Evolutionary conservation across 92 coral and sea anemone species (phyloP), one percentile per base, ranked within the genome.

Genomic region (Porites divaricata): DNA sequence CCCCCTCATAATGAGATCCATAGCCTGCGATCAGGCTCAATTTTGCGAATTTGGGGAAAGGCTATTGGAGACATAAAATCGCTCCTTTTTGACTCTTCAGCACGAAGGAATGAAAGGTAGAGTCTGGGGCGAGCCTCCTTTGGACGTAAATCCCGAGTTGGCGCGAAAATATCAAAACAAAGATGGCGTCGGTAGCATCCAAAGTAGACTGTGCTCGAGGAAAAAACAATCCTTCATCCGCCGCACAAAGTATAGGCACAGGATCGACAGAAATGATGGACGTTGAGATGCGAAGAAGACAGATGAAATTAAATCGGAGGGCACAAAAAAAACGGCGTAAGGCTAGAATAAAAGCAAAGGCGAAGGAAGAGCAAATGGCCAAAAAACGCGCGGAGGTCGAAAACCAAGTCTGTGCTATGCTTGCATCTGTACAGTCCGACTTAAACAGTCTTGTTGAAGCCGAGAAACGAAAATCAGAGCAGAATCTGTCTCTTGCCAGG

Each of bases 401-500:
- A 28, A 76, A 76, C 22, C 65, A 16, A 13, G 45, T 76, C 80
- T 5, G 5, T 28, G 69, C 8, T 8, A 35, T 41, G 56, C 49
- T 62, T 28, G 35, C 56, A 17, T 14, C 41, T n/a, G 64, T 59
- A 10, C 68, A 56, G 45, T 67, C 80, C 53, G 28, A 76, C 11
- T 9, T 76, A 8, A 16, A 26, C 68, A 64, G 62, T 49, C 54
- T 62, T 56, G 17, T 76, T 35, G 80, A 76, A 76, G 80, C 80
- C 51, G 80, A 76, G 54, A 76, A 58, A 26, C 51, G 50, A 28
- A 76, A 35, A 35, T 20, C 80, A 28, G 80, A 28, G 19, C 41
- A 59, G 53, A 61, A 56, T 76, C 54, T 26, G 51, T 76, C 80
- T 6, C 80, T 76, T 2, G 80, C 80, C 57, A 59, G 80, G 54